Conservation (phyloP, 2,797 vertebrate genomes). For the Columba guinea region DNA sequence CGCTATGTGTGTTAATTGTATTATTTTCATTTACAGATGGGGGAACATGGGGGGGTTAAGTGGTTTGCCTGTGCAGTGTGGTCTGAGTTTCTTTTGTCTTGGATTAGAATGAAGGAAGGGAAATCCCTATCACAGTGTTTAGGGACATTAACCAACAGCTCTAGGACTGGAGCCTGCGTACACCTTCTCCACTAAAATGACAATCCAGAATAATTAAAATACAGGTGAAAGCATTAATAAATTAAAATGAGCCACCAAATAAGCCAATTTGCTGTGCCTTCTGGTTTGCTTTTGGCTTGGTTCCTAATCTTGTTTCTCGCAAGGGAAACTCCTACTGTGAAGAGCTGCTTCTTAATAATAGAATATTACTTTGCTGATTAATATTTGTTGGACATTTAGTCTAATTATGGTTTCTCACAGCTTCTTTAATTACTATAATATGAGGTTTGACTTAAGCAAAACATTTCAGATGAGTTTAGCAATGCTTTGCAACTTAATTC, state of each 20-base stretch:
- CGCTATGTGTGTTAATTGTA: background rate
- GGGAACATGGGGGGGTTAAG: background rate
- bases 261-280: background rate
- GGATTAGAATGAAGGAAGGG: background rate
- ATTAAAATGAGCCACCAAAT: background rate
- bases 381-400: constrained; percentile 63
- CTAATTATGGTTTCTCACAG: constrained; percentile 55
- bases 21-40: background rate
- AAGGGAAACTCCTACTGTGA: constrained; percentile 1
- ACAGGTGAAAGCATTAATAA: background rate
- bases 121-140: background rate
- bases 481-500: constrained; percentile 60
- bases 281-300: background rate
- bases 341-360: constrained; percentile 32
- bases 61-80: background rate
- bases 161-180: background rate
- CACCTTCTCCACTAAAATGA: background rate
- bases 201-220: background rate
- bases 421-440: constrained; percentile 72
- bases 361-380: constrained; percentile 54
- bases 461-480: constrained; percentile 37
- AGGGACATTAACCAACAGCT: background rate
- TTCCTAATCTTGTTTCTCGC: constrained; percentile 3
- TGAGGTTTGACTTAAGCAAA: constrained; percentile 65
- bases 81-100: background rate